Evolutionary conservation across 2,113 vertebrate species (phyloP).

Genomic region (Speoplatyrhinus poulsoni): DNA sequence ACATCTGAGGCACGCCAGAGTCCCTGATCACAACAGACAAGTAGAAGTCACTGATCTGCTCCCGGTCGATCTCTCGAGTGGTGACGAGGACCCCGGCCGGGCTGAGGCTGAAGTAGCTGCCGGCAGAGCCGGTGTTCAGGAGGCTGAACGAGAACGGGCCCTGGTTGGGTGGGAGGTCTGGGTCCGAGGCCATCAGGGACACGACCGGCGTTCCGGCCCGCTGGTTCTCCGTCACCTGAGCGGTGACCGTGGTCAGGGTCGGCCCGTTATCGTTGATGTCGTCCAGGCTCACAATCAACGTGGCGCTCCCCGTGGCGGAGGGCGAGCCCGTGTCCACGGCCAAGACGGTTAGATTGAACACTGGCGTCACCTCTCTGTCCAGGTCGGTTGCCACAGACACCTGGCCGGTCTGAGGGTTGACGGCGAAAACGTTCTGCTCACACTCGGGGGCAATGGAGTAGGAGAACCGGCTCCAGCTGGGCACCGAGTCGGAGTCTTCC

Average conservation of each 20-base stretch:
- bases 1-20: constrained; percentile 94
- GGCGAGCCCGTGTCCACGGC: constrained; percentile 90
- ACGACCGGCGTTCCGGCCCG: constrained; percentile 85
- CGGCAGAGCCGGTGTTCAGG: constrained; percentile 83
- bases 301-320: constrained; percentile 87
- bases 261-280: constrained; percentile 97
- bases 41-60: constrained; percentile 91
- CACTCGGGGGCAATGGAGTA: constrained; percentile 87
- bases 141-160: constrained; percentile 91
- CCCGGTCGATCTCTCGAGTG: constrained; percentile 90
- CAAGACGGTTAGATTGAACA: constrained; percentile 89
- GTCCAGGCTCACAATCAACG: constrained; percentile 88
- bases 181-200: constrained; percentile 83
- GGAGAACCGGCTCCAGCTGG: constrained; percentile 96
- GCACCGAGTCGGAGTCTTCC: constrained; percentile 94
- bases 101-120: constrained; percentile 90
- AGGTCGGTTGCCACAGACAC: constrained; percentile 90
- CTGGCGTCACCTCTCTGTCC: constrained; percentile 86
- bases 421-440: constrained; percentile 85
- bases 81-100: constrained; percentile 86
- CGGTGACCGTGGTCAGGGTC: constrained; percentile 78
- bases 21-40: constrained; percentile 89
- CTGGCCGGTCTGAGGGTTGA: constrained; percentile 93
- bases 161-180: constrained; percentile 93
- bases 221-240: constrained; percentile 94